Evolutionary conservation across 2,888 invertebrate genomes (phyloP), one percentile per base, ranked within the genome.

Genomic region (Eumerus sabulonum): DNA sequence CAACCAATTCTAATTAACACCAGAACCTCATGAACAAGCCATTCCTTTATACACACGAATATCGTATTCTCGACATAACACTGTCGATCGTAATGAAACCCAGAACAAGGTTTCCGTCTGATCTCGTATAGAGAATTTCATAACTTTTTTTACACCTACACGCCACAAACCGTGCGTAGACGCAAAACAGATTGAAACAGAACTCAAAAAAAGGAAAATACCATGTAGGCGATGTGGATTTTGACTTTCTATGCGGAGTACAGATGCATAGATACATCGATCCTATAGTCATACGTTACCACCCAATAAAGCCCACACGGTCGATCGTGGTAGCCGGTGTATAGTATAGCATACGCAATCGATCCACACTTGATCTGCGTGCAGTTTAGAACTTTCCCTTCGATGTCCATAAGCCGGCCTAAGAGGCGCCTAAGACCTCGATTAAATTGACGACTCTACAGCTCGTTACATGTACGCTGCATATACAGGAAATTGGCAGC

Each of bases 401-500:
- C n/a, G n/a, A 27, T 4, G 50, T 71, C 14, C 18, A 18, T 36
- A 76, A 63, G 14, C 9, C 27, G 40, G 57, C 42, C 63, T 36
- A 53, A 14, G 16, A 59, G 77, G 77, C 77, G 77, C 77, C 77
- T 48, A 45, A 79, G 70, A 63, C 59, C 63, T 73, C 59, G 45
- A 50, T 73, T 72, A 42, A 79, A 73, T 68, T 59, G 73, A 63
- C 51, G 57, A 54, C 38, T 64, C 45, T 27, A 7, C 51, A 59
- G 53, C 42, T 73, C 42, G 68, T 40, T 59, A 27, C 19, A 59
- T 72, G 72, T 64, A 40, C 17, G 63, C 50, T 45, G 59, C 77
- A 79, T 79, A 79, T 63, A 63, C 77, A 79, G 77, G 77, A 79
- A 73, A 79, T 73, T 79, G 73, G 62, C 63, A 68, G 73, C 72